Evolutionary conservation across 37 sponge, comb jelly and placozoan species (phyloP).

Genomic region (Spongia lamella): DNA sequence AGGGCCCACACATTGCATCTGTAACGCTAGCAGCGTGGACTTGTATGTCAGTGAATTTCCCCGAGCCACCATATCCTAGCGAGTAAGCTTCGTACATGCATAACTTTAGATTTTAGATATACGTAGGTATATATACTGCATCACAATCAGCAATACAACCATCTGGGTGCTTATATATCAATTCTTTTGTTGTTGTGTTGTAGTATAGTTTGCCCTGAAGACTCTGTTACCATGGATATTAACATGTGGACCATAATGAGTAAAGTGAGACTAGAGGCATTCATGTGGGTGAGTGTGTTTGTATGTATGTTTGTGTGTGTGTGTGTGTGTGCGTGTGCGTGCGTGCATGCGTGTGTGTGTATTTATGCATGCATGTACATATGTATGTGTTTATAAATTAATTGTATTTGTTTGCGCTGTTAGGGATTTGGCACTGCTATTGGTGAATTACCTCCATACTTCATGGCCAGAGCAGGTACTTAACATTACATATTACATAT

Average conservation of each 20-base stretch:
- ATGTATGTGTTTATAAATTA: constrained; percentile 13
- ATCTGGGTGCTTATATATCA: neutral
- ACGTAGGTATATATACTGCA: no score
- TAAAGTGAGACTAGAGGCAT: constrained; percentile 92
- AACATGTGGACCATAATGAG: constrained; percentile 85
- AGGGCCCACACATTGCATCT: constrained; percentile 98
- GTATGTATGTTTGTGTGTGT: no score
- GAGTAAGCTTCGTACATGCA: constrained; percentile 35
- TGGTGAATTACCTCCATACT: constrained; percentile 98
- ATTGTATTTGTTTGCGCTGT: neutral
- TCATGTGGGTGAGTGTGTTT: constrained; percentile 81
- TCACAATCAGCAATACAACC: no score
- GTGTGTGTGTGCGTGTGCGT: constrained; percentile 82
- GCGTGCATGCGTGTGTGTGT: constrained; percentile 7
- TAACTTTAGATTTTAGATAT: neutral
- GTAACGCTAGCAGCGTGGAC: constrained; percentile 98
- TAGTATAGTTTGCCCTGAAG: constrained; percentile 70
- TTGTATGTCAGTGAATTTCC: constrained; percentile 93
- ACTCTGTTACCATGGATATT: neutral
- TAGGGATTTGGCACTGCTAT: constrained; percentile 96
- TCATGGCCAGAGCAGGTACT: constrained; percentile 97
- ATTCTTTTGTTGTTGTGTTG: neutral
- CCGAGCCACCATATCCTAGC: constrained; percentile 90
- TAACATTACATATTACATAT: no score
- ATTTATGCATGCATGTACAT: constrained; percentile 81